Evolutionary conservation across 2,113 vertebrate genomes (phyloP), one percentile per base, ranked within the genome.

Genomic region (Pimephales promelas): DNA sequence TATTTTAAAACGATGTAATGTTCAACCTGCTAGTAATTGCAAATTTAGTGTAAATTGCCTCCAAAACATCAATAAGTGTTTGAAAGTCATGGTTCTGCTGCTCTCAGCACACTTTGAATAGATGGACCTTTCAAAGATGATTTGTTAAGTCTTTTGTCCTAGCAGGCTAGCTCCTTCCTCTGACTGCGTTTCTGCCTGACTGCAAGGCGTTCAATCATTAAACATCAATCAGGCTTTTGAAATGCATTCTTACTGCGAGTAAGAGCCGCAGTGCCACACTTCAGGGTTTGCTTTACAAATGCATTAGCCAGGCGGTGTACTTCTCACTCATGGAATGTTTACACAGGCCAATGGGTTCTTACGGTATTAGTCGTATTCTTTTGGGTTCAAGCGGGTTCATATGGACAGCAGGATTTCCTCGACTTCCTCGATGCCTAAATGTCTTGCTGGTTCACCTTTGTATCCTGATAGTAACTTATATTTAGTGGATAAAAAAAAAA

Each of bases 71-170:
- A 83, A 92, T 92, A 90, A 79, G 87, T 85, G 88, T 89, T 90
- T 88, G 2, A 84, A 89, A 86, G 79, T 59, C 83, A 89, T 83
- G 64, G 84, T 82, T 86, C 88, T 90, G 90, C 89, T 89, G 86
- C 82, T 72, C 91, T 91, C 88, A 89, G 91, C 90, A 89, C 85
- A 84, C 86, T 83, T 87, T 76, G 78, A 84, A 62, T 90, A 88
- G 87, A 91, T 87, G 47, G 88, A 90, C 88, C 90, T 90, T 90
- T 92, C 88, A 90, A 31, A 78, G 47, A 88, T 86, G 88, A 92
- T 92, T 92, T 90, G 84, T 88, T 83, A 82, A 62, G 77, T 82
- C 31, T 43, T 84, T 89, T 90, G 87, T 81, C 84, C 84, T 75
- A 45, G 59, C 78, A 45, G 34, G 26, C 57, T 40, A 73, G 78